phyloP scores from a whole-genome alignment of 2,113 vertebrate species.

The Tachysurus vachellii region DNA sequence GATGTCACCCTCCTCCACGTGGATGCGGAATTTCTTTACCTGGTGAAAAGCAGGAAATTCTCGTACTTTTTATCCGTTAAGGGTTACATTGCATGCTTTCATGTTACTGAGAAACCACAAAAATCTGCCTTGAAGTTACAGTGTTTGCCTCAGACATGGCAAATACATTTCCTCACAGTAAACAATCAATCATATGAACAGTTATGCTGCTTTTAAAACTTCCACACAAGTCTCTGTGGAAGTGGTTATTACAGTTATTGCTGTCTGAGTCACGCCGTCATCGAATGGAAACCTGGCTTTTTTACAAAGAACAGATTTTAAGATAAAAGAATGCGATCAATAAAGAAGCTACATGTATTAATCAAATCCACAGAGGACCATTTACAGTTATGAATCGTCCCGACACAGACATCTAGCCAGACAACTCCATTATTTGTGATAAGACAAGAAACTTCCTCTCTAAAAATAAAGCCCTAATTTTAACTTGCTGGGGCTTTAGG shows the following conservation, averaged over 20 bases:
- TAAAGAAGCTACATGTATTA: not conserved
- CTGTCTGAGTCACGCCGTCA: not conserved
- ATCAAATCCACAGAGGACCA: not conserved
- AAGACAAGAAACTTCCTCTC: not conserved
- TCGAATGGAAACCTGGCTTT: not conserved
- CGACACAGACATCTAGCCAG: not conserved
- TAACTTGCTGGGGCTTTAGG: not conserved
- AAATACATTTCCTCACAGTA: not conserved
- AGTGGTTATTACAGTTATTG: not conserved
- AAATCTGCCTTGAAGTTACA: too few species aligned
- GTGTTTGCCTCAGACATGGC: not conserved
- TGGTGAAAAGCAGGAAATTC: not conserved
- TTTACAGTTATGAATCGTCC: not conserved
- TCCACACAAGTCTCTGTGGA: too few species aligned
- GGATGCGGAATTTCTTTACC: slow-evolving; percentile 92
- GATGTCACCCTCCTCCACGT: slow-evolving; percentile 95
- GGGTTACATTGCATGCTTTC: not conserved
- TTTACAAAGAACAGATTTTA: not conserved
- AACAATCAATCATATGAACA: not conserved
- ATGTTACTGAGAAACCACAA: not conserved
- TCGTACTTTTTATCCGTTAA: not conserved
- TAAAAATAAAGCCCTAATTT: slow-evolving; percentile 24
- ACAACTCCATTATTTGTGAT: not conserved
- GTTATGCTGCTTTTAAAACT: too few species aligned
- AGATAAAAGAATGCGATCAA: not conserved